Percentiles rank a stretch among this genome's conserved stretches.
Evolutionary conservation across 2,888 invertebrate genomes (phyloP).

Genomic region (Synanthedon tipuliformis): DNA sequence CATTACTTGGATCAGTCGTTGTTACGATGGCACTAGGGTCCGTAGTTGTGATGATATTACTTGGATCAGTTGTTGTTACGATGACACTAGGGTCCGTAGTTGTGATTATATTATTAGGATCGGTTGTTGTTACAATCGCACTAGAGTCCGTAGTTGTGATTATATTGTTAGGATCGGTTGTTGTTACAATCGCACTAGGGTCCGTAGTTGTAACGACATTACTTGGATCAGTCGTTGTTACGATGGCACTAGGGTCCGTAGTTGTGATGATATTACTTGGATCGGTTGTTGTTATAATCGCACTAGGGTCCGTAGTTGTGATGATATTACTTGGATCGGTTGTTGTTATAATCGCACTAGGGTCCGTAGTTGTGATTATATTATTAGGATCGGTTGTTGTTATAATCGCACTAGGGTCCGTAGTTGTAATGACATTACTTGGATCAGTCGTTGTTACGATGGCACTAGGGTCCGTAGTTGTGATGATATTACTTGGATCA

Average conservation of each 20-base stretch:
- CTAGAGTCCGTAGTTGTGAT: constrained; percentile 2
- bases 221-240: constrained; percentile 1
- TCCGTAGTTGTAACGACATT: constrained; percentile 3
- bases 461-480: constrained; percentile 1
- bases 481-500: neutral
- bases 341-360: constrained; percentile 2
- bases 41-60: neutral
- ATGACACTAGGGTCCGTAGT: neutral
- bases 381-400: constrained; percentile 1
- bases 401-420: neutral
- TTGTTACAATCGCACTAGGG: neutral
- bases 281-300: constrained; percentile 2
- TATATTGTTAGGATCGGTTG: neutral
- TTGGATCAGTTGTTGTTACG: constrained; percentile 1
- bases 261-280: constrained; percentile 1
- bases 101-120: neutral
- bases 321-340: neutral
- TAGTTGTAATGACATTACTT: neutral
- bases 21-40: constrained; percentile 3
- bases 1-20: too few relatives aligned
- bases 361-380: constrained; percentile 1
- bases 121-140: constrained; percentile 1
- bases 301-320: constrained; percentile 3
- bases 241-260: constrained; percentile 2
- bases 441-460: constrained; percentile 2